Conservation (phyloP, 2,797 vertebrate genomes). For the Phaenicophaeus curvirostris region DNA sequence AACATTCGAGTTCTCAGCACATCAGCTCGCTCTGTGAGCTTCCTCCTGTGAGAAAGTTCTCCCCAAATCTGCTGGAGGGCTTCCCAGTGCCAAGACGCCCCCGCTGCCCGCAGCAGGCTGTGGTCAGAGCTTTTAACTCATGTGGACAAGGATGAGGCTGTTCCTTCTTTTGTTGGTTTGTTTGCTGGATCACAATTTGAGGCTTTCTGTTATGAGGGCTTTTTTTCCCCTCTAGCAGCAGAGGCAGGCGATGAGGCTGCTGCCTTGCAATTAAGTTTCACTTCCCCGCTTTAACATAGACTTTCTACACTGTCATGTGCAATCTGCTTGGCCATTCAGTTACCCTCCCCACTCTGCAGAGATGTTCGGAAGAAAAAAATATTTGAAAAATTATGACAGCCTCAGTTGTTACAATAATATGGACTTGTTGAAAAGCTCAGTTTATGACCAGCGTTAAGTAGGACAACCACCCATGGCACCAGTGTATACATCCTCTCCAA, state of each 20-base stretch:
- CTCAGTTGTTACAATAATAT: background rate
- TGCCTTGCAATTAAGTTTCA: background rate
- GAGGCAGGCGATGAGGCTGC: background rate
- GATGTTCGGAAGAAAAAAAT: background rate
- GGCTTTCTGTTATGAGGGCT: background rate
- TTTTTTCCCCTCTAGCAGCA: background rate
- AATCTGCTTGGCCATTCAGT: background rate
- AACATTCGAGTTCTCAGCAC: background rate
- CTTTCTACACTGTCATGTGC: background rate
- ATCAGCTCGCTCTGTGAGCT: background rate
- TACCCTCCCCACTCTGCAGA: background rate
- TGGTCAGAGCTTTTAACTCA: background rate
- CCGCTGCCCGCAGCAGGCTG: accelerated
- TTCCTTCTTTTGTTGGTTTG: background rate
- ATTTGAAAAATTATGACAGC: background rate
- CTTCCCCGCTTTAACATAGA: background rate
- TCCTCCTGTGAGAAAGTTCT: background rate
- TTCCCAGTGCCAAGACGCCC: background rate
- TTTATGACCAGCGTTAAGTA: background rate
- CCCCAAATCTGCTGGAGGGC: background rate
- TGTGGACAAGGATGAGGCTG: background rate
- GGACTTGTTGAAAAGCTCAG: background rate
- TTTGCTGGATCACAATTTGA: background rate
- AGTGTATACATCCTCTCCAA: background rate
- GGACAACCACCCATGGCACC: accelerated